Conservation (phyloP, 2,797 vertebrate species). For the Sciurus vulgaris region DNA sequence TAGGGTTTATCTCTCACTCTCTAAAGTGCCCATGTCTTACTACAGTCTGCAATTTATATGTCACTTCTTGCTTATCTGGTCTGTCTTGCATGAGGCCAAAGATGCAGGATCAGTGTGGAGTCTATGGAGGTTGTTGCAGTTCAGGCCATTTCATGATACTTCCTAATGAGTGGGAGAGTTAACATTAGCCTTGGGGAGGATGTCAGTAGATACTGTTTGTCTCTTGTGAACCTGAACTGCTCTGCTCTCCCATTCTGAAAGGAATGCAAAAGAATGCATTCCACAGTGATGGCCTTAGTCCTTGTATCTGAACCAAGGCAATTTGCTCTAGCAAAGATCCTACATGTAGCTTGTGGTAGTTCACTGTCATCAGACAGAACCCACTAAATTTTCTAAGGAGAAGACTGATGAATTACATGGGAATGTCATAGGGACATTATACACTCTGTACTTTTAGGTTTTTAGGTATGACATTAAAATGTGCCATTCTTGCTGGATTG, state of each 20-base stretch:
- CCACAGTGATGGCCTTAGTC: background rate
- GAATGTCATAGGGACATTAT: background rate
- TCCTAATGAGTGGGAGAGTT: background rate
- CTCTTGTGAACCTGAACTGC: background rate
- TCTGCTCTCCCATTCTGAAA: background rate
- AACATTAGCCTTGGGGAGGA: background rate
- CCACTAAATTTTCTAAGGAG: background rate
- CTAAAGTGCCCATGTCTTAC: background rate
- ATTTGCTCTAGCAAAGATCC: background rate
- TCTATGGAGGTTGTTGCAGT: background rate
- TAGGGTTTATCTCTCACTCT: background rate
- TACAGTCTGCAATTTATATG: background rate
- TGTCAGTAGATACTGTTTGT: background rate
- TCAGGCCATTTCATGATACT: background rate
- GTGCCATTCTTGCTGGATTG: background rate
- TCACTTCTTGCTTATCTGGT: background rate
- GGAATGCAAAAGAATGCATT: background rate
- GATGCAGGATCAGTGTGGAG: background rate
- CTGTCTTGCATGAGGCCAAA: background rate
- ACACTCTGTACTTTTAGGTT: background rate
- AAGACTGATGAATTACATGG: background rate
- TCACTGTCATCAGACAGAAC: background rate
- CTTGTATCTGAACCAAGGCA: background rate
- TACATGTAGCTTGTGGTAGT: background rate
- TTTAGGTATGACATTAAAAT: background rate